phyloP scores from a whole-genome alignment of 1,140 invertebrate species.

The Archivesica marissinica region DNA sequence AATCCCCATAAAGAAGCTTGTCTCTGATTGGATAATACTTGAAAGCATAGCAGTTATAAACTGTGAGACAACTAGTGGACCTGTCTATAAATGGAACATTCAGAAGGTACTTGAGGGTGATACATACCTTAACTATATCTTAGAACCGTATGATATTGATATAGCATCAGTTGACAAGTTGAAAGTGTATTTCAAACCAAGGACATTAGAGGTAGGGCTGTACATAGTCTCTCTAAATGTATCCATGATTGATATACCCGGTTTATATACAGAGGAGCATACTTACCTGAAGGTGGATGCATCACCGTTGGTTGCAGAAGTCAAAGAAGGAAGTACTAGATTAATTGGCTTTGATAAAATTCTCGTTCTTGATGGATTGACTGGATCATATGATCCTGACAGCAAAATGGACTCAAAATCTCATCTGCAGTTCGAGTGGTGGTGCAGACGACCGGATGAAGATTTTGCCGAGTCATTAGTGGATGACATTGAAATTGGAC shows the following conservation, averaged over 20 bases:
- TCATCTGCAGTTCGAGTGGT: slow-evolving; percentile 61
- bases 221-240: slow-evolving; percentile 70
- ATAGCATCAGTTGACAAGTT: slow-evolving; percentile 50
- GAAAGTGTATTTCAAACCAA: slow-evolving; percentile 62
- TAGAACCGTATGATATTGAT: slow-evolving; percentile 31
- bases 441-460: slow-evolving; percentile 57
- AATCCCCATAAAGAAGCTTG: slow-evolving; percentile 52
- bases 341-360: slow-evolving; percentile 63
- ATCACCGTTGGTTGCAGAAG: slow-evolving; percentile 57
- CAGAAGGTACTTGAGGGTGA: slow-evolving; percentile 45
- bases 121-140: slow-evolving; percentile 61
- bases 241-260: slow-evolving; percentile 66
- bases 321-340: slow-evolving; percentile 63
- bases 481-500: background rate
- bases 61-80: slow-evolving; percentile 63
- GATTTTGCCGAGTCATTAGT: slow-evolving; percentile 32
- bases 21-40: slow-evolving; percentile 64
- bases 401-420: slow-evolving; percentile 30
- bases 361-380: slow-evolving; percentile 57
- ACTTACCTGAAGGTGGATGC: slow-evolving; percentile 56
- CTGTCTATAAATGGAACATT: slow-evolving; percentile 63
- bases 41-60: slow-evolving; percentile 66
- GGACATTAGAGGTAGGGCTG: slow-evolving; percentile 55
- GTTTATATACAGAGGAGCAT: slow-evolving; percentile 60
- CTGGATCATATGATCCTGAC: slow-evolving; percentile 67